Evolutionary conservation across 2,797 vertebrate species (phyloP).

Genomic region (Anableps anableps): DNA sequence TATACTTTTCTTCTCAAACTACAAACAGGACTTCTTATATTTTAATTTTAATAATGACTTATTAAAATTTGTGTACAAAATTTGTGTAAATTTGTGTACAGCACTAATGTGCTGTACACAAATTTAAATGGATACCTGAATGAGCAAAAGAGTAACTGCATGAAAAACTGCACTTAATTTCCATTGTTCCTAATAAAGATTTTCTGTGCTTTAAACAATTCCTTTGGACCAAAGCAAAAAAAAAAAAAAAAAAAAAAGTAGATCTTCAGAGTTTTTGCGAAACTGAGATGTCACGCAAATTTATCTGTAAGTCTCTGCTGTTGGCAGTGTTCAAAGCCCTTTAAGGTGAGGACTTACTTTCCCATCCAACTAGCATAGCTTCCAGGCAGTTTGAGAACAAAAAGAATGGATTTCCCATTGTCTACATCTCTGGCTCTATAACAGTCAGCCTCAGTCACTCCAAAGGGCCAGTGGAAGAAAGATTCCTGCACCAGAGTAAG

Average conservation of each 20-base stretch:
- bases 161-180: background rate
- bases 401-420: conserved; percentile 87
- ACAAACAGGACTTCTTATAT: background rate
- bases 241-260: background rate
- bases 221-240: background rate
- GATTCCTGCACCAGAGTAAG: conserved; percentile 85
- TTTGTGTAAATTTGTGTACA: no score
- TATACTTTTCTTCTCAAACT: background rate
- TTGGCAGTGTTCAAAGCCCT: background rate
- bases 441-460: conserved; percentile 90
- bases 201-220: background rate
- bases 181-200: background rate
- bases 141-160: background rate
- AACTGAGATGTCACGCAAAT: background rate
- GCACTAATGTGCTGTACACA: background rate
- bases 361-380: background rate
- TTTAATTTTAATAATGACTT: background rate
- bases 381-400: conserved; percentile 69
- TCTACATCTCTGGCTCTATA: conserved; percentile 88
- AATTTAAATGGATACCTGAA: background rate
- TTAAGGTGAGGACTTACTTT: background rate
- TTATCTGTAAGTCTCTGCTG: background rate
- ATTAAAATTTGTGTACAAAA: no score
- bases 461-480: conserved; percentile 96
- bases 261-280: background rate